Evolutionary conservation across 2,797 vertebrate species (phyloP).

Genomic region (Thalassophryne amazonica): DNA sequence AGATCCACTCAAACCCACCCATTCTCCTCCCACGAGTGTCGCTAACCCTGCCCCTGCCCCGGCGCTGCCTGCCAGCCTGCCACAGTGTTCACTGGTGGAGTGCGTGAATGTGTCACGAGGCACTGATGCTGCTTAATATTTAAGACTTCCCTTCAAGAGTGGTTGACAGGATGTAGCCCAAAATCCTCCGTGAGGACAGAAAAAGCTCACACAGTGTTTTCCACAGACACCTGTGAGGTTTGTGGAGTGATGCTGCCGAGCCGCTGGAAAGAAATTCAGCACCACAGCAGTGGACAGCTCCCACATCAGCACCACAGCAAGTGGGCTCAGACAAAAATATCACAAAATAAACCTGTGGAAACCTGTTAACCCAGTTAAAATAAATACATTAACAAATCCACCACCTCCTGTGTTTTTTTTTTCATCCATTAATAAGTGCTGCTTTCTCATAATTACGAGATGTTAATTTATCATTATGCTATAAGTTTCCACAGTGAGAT

Average conservation of each 20-base stretch:
- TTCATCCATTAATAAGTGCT: too few species aligned
- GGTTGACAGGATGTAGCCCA: background rate
- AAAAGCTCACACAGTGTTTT: background rate
- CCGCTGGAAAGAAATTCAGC: conserved; percentile 34
- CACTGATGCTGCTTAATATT: conserved; percentile 2
- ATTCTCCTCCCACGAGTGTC: conserved; percentile 67
- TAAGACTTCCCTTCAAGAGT: background rate
- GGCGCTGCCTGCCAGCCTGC: conserved; percentile 26
- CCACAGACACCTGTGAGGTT: background rate
- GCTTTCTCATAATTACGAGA: too few species aligned
- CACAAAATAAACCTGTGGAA: too few species aligned
- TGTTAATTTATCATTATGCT: too few species aligned
- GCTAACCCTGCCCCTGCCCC: conserved; percentile 40
- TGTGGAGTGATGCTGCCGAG: background rate
- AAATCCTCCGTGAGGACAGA: background rate
- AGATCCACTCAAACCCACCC: conserved; percentile 60
- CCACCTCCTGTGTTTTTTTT: too few species aligned
- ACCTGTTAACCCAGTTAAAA: too few species aligned
- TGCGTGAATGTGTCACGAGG: background rate
- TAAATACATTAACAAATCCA: too few species aligned
- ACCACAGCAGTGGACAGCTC: conserved; percentile 61
- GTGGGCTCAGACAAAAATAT: too few species aligned
- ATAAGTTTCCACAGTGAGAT: too few species aligned
- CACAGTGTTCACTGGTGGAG: conserved; percentile 1
- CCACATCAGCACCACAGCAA: background rate